Conservation (phyloP, 2,113 vertebrate genomes). For the cattle (Bos taurus) region ARS-UCD2.0 NC_037334.1:42923001-42923500, state of each 20-base stretch:
- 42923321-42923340: background rate
- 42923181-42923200: conserved; percentile 57
- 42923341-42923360: background rate
- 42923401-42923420: background rate
- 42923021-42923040: too few relatives aligned
- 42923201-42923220: conserved; percentile 31
- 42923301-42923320: background rate
- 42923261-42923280: background rate
- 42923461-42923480: background rate
- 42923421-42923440: background rate
- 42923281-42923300: background rate
- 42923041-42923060: too few relatives aligned
- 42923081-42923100: too few relatives aligned
- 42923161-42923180: conserved; percentile 38
- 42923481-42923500: background rate
- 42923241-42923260: background rate
- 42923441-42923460: background rate
- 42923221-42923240: background rate
- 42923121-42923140: too few relatives aligned
- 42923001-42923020: too few relatives aligned
- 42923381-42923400: background rate
- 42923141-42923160: too few relatives aligned
- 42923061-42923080: too few relatives aligned
- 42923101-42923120: too few relatives aligned
- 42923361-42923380: background rate